Evolutionary conservation across 1,140 invertebrate species (phyloP), one percentile per base, ranked within the genome.

Genomic region (Neuroterus valhalla): DNA sequence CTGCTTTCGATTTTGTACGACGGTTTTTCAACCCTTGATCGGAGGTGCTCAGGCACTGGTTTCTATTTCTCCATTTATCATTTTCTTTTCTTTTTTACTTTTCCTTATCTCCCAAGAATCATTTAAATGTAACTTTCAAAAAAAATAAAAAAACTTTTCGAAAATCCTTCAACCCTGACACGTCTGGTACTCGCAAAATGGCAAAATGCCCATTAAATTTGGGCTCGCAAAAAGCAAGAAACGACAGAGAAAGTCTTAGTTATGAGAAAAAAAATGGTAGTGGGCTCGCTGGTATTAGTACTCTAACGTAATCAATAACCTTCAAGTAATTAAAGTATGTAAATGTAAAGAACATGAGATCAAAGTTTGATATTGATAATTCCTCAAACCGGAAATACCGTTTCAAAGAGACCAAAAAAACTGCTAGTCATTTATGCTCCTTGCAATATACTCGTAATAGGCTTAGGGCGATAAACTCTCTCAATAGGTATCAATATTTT

Each of bases 1-100:
- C 87, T 89, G 87, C 86, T 88, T 85, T 86, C 76, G 86, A 89
- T 86, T 89, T 88, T 89, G 88, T 89, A 89, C 88, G 86, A 85
- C 79, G 69, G 84, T 87, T 88, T 82, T 48, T 75, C 68, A 70
- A 78, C 62, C 52, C 76, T 72, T 76, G 38, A 76, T 77, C 68
- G 70, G 72, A 73, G 71, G 78, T 75, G 72, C 46, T 76, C 74
- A 76, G 76, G 55, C 71, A 76, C 70, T 45, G 77, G 70, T 75
- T 74, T 50, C 55, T 66, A 72, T 66, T 72, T 74, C 71, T 45
- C 0, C 77, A 67, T 72, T 11, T 71, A 10, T 44, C 6, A 44
- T 75, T 76, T 75, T 77, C 76, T 69, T 72, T 68, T 46, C 69
- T 48, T 72, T 55, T 45, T n/a, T 42, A 74, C 70, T 44, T 71